phyloP scores from a whole-genome alignment of 1,140 invertebrate genomes.

The Temnothorax nylanderi region DNA sequence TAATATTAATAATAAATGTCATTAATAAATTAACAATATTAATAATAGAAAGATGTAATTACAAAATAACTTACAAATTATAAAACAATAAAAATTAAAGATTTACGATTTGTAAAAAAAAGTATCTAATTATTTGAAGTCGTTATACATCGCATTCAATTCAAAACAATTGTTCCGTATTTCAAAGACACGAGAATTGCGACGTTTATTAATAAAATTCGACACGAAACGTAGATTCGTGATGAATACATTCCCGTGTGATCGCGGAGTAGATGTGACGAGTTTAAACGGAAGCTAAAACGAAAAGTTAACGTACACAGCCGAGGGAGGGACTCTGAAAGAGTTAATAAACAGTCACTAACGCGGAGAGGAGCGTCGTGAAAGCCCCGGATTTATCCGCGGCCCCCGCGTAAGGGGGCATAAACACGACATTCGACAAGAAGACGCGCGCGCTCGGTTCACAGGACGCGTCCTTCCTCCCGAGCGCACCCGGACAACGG shows the following conservation, averaged over 20 bases:
- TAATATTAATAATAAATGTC: neutral
- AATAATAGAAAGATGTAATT: neutral
- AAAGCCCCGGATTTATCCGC: conserved; percentile 34
- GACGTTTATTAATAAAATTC: neutral
- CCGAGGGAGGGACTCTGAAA: neutral
- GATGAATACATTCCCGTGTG: neutral
- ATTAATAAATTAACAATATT: neutral
- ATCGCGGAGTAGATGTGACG: neutral
- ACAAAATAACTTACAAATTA: neutral
- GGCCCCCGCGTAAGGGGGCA: neutral
- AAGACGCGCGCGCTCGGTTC: conserved; percentile 70
- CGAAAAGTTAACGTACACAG: neutral
- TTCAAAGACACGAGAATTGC: neutral
- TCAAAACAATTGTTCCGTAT: neutral
- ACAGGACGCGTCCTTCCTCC: conserved; percentile 81
- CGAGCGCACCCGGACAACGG: conserved; percentile 81
- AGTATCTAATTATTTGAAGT: neutral
- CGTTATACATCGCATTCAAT: neutral
- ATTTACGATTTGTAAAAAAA: neutral
- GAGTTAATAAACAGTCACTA: conserved; percentile 30
- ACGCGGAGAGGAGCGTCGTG: neutral
- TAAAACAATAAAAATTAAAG: neutral
- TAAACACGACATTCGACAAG: conserved; percentile 61
- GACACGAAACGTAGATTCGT: neutral
- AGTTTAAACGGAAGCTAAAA: conserved; percentile 9